Percentiles rank a stretch among this genome's conserved stretches.
Conservation (phyloP, 2,113 vertebrate species). For the Campylorhamphus procurvoides region DNA sequence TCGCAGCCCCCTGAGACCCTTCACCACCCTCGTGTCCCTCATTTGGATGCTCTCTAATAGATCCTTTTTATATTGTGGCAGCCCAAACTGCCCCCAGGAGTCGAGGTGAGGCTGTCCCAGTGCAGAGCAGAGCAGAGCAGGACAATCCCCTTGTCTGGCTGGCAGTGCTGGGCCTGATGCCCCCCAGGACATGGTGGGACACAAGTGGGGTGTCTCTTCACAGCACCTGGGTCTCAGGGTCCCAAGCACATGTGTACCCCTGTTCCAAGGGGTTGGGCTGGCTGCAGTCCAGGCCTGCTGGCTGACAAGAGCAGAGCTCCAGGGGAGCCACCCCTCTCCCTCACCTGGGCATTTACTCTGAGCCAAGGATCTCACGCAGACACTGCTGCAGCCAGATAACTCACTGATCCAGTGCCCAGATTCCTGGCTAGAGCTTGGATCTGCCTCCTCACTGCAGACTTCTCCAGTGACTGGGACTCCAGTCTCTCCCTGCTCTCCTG, state of each 20-base stretch:
- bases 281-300: background rate
- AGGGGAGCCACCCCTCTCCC: background rate
- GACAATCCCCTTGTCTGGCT: background rate
- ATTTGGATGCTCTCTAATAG: background rate
- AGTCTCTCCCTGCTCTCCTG: background rate
- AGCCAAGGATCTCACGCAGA: background rate
- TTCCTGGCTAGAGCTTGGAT: background rate
- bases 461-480: background rate
- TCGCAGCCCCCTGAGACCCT: background rate
- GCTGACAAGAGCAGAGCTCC: background rate
- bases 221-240: background rate
- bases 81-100: background rate
- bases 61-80: background rate
- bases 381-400: background rate
- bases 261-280: background rate
- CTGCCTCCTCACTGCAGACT: background rate
- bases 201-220: background rate
- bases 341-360: background rate
- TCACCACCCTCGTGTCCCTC: rapidly evolving
- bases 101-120: background rate
- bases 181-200: background rate
- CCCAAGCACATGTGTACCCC: background rate
- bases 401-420: background rate
- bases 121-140: background rate
- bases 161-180: background rate